Base-by-base conservation (phyloP, 2,113 vertebrate genomes). In the Poeciliopsis prolifica region DNA sequence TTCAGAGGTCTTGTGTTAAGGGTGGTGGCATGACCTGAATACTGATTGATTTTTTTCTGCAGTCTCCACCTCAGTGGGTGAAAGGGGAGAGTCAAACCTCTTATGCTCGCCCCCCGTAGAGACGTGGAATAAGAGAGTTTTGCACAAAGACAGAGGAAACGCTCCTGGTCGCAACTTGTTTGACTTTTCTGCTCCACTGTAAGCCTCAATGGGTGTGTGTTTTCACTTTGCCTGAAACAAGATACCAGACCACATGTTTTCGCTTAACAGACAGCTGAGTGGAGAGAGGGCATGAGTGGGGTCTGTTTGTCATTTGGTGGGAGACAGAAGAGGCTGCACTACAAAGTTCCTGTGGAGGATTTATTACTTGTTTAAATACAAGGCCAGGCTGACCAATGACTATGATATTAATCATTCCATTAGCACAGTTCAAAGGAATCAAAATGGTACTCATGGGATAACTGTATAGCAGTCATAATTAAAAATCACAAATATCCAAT, bases 11-110 rank as follows among this genome's bases (percentile, higher is more conserved):
- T 70, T 26, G 68, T 85, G 87, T 87, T 92, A 86, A 86, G 72
- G 78, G 77, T 77, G 70, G 15, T 79, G 78, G 74, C 73, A 48
- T 73, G 89, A 87, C 82, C 83, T 82, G 82, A 88, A 91, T 91
- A 61, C 86, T 88, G 91, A 93, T 92, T 91, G 91, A 93, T 91
- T 93, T 62, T 93, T 62, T 85, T 83, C 70, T 67, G 68, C 35
- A 81, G 75, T 73, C 65, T 33, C 65, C 64, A 80, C 78, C 70
- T 12, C 35, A 0, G 10, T 37, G 35, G 80, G 78, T 62, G 68
- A 31, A 31, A 10, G 42, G 58, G 26, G 29, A 83, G 76, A 87
- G 85, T 88, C 74, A 85, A 67, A 74, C 79, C 61, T 79, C 87
- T 87, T 89, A 75, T 28, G 74, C 82, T 78, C n/a, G 67, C 72